These are phyloP conservation scores for Mugil cephalus DNA, from an alignment of 2,113 vertebrate species.

Conservation along the genomic window DNA sequence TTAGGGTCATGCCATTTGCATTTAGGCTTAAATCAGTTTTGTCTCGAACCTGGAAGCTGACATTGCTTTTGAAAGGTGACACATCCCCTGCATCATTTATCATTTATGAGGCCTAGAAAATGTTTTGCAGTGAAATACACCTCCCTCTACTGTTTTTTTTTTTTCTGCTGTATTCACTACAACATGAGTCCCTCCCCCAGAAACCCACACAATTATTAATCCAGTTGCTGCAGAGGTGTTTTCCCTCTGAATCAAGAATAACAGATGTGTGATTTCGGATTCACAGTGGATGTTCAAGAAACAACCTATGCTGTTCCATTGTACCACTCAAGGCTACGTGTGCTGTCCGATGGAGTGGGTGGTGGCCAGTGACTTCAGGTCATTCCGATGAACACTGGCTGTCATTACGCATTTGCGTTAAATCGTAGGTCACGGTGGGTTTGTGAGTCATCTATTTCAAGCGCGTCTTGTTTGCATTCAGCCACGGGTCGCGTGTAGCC, in stretches of 20 bases:
- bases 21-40: conserved; percentile 22
- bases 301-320: conserved; percentile 43
- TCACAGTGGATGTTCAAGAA: conserved; percentile 55
- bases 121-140: conserved; percentile 44
- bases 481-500: neutral
- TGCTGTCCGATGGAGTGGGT: conserved; percentile 55
- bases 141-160: conserved; percentile 14
- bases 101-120: conserved; percentile 61
- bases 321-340: conserved; percentile 57
- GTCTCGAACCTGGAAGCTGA: conserved; percentile 31
- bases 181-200: conserved; percentile 5
- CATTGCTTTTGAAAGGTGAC: conserved; percentile 37
- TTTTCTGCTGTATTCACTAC: conserved; percentile 5
- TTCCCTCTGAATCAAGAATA: conserved; percentile 23
- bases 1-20: conserved; percentile 11
- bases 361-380: conserved; percentile 59
- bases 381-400: conserved; percentile 49
- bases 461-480: conserved; percentile 3
- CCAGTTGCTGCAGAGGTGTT: conserved; percentile 35
- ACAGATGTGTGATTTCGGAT: conserved; percentile 41
- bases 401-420: conserved; percentile 64
- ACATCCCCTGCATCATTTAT: conserved; percentile 47
- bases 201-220: conserved; percentile 32
- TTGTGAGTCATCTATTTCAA: conserved; percentile 26
- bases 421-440: conserved; percentile 42